Percentiles rank a stretch among this genome's conserved stretches.
Evolutionary conservation across 2,888 invertebrate species (phyloP).

Genomic region (Sphaerophoria taeniata): DNA sequence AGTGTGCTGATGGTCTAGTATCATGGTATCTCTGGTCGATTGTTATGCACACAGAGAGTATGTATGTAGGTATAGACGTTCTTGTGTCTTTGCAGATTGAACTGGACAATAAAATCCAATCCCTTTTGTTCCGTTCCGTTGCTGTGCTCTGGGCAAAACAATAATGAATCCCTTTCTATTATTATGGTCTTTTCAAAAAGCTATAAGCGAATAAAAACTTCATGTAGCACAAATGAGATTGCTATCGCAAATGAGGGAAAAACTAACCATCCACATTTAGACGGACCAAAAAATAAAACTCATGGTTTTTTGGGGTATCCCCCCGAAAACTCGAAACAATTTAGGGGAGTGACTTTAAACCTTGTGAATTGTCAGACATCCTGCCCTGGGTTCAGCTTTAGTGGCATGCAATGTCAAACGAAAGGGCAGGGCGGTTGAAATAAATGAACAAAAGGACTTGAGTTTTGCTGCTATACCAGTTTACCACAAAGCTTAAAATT

Average conservation of each 20-base stretch:
- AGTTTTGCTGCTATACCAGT: neutral
- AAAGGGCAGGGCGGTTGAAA: conserved; percentile 49
- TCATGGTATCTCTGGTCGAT: no score
- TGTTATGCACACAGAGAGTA: no score
- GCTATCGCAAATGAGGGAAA: conserved; percentile 11
- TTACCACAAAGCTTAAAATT: conserved; percentile 15
- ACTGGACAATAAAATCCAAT: conserved; percentile 47
- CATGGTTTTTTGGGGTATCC: no score
- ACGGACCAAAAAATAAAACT: no score
- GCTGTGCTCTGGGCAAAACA: conserved; percentile 20
- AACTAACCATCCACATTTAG: no score
- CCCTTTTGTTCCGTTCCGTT: neutral
- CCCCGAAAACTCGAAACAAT: no score
- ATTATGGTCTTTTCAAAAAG: conserved; percentile 37
- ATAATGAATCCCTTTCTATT: conserved; percentile 50
- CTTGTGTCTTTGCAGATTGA: conserved; percentile 32
- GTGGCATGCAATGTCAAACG: conserved; percentile 55
- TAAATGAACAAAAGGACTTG: conserved; percentile 64
- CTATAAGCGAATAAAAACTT: conserved; percentile 65
- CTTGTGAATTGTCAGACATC: conserved; percentile 56
- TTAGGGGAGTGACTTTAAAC: conserved; percentile 73
- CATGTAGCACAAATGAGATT: conserved; percentile 68
- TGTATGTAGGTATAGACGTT: no score
- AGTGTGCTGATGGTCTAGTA: neutral
- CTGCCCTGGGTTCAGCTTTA: no score